Evolutionary conservation across 1,140 invertebrate species (phyloP).

Genomic region (Drosophila pallidifrons): DNA sequence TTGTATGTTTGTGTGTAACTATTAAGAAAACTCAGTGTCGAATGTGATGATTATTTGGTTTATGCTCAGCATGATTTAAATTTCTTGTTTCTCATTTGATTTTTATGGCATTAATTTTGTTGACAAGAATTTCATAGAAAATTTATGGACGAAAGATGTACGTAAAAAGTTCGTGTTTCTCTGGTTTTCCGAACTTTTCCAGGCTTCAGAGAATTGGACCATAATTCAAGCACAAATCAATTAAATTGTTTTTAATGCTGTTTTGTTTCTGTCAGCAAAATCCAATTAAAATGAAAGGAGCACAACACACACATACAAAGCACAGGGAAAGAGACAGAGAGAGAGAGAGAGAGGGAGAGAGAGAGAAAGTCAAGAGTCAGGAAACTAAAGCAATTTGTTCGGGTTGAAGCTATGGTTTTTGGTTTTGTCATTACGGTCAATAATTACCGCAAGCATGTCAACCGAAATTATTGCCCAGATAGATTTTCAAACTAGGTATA

Average conservation of each 20-base stretch:
- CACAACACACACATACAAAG: slow-evolving; percentile 16
- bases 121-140: slow-evolving; percentile 43
- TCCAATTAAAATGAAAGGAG: slow-evolving; percentile 60
- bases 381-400: slow-evolving; percentile 76
- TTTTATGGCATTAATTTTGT: slow-evolving; percentile 55
- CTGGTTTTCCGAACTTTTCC: slow-evolving; percentile 20
- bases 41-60: slow-evolving; percentile 19
- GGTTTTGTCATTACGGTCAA: slow-evolving; percentile 83
- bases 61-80: slow-evolving; percentile 45
- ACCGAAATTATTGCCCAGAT: slow-evolving; percentile 82
- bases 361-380: slow-evolving; percentile 27
- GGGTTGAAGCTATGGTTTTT: slow-evolving; percentile 36
- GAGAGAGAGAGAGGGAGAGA: not conserved
- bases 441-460: slow-evolving; percentile 83
- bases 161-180: not conserved
- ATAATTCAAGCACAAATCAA: slow-evolving; percentile 43
- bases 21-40: slow-evolving; percentile 3
- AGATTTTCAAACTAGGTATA: slow-evolving; percentile 55
- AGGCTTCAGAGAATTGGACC: slow-evolving; percentile 2
- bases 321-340: slow-evolving; percentile 18
- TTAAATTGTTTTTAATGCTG: slow-evolving; percentile 43
- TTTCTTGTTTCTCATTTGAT: slow-evolving; percentile 30
- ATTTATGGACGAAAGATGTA: slow-evolving; percentile 36
- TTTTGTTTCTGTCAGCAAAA: slow-evolving; percentile 41
- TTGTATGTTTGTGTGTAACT: not conserved